phyloP scores from a whole-genome alignment of 2,113 vertebrate species.

The Forbesichthys papilliferus region DNA sequence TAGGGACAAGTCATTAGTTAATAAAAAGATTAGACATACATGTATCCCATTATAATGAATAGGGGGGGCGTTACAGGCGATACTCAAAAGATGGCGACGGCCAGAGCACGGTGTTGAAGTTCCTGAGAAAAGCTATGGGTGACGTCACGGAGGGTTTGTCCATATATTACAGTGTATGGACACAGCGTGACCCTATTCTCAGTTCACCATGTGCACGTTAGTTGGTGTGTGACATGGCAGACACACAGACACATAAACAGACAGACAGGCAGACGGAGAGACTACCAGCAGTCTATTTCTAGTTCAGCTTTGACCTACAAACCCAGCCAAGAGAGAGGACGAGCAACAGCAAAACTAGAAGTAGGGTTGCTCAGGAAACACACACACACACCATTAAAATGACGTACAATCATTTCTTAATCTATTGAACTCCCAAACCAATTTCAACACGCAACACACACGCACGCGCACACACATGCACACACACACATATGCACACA shows the following conservation, averaged over 20 bases:
- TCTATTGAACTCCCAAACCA: background rate
- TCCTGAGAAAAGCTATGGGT: too few species aligned
- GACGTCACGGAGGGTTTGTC: too few species aligned
- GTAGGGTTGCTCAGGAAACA: constrained; percentile 44
- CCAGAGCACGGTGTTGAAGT: too few species aligned
- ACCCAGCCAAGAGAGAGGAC: constrained; percentile 39
- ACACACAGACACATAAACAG: constrained; percentile 6
- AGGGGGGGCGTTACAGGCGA: too few species aligned
- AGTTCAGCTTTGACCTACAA: constrained; percentile 73
- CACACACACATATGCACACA: constrained; percentile 37
- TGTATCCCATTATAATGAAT: too few species aligned
- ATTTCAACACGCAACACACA: constrained; percentile 6
- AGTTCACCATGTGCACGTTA: too few species aligned
- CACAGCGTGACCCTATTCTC: too few species aligned
- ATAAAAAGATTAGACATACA: too few species aligned
- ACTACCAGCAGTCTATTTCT: constrained; percentile 62
- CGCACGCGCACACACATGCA: constrained; percentile 4
- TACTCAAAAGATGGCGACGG: too few species aligned
- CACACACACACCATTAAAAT: background rate
- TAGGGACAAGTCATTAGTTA: too few species aligned
- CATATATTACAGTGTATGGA: too few species aligned
- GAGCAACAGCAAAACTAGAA: constrained; percentile 37
- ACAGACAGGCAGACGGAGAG: constrained; percentile 26
- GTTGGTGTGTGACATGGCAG: background rate
- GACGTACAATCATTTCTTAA: too few species aligned